Evolutionary conservation across 2,888 invertebrate species (phyloP).

Genomic region (Bedellia somnulentella): DNA sequence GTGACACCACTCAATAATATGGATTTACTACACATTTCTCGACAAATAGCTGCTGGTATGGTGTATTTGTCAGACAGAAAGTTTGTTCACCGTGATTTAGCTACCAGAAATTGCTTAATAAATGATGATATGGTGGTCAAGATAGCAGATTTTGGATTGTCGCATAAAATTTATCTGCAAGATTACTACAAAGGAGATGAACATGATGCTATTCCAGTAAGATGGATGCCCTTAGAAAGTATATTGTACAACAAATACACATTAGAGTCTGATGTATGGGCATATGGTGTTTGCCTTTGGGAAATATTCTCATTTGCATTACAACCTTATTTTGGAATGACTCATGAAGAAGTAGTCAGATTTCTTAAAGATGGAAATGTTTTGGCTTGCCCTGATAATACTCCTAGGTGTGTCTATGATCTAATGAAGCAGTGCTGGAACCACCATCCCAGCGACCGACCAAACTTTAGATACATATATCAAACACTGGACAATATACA

Average conservation of each 20-base stretch:
- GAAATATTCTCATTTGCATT: conserved; percentile 95
- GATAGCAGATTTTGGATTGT: conserved; percentile 95
- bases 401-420: conserved; percentile 83
- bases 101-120: conserved; percentile 93
- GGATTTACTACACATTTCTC: conserved; percentile 82
- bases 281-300: conserved; percentile 95
- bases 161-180: conserved; percentile 92
- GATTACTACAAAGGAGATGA: conserved; percentile 96
- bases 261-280: conserved; percentile 96
- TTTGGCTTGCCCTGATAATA: conserved; percentile 87
- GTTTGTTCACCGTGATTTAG: conserved; percentile 94
- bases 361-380: conserved; percentile 93
- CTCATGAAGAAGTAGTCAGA: conserved; percentile 94
- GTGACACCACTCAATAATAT: conserved; percentile 72
- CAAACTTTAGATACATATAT: conserved; percentile 81
- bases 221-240: conserved; percentile 98
- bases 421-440: conserved; percentile 95
- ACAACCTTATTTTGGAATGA: conserved; percentile 96
- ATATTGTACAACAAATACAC: conserved; percentile 96
- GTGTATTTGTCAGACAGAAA: conserved; percentile 90
- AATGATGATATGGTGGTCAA: conserved; percentile 93
- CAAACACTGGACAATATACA: conserved; percentile 75
- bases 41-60: conserved; percentile 94
- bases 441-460: conserved; percentile 80
- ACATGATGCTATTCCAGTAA: conserved; percentile 92